Percentiles rank a stretch among this genome's conserved stretches.
Evolutionary conservation across 2,797 vertebrate species (phyloP).

Genomic region (Orestias chungarensis): DNA sequence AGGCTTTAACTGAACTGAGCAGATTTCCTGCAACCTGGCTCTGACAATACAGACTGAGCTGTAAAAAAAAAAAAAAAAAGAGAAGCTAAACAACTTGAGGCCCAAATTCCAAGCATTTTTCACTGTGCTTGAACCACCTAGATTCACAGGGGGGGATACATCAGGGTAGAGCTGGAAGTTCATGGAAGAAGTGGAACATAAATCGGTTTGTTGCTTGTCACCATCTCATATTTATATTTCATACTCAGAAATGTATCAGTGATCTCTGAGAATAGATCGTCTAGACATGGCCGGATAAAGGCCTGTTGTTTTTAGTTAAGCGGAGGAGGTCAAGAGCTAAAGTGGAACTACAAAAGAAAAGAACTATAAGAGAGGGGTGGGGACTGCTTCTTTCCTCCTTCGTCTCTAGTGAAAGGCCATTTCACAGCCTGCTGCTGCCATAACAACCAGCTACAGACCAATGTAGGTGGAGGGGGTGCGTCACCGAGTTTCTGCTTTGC

Average conservation of each 20-base stretch:
- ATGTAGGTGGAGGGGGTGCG: slow-evolving; percentile 59
- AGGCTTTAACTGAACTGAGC: background rate
- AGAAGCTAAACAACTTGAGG: slow-evolving; percentile 75
- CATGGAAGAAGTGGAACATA: slow-evolving; percentile 50
- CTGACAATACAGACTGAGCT: slow-evolving; percentile 56
- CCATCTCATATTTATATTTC: slow-evolving; percentile 19
- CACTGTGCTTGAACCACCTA: slow-evolving; percentile 72
- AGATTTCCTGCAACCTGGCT: slow-evolving; percentile 30
- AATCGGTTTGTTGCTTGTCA: slow-evolving; percentile 53
- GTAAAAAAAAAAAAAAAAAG: slow-evolving; percentile 66
- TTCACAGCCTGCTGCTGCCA: slow-evolving; percentile 79
- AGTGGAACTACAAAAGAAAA: slow-evolving; percentile 68
- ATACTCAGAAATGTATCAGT: slow-evolving; percentile 22
- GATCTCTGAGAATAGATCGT: slow-evolving; percentile 30
- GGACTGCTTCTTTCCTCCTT: slow-evolving; percentile 47
- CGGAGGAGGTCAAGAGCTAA: slow-evolving; percentile 69
- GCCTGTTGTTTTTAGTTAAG: slow-evolving; percentile 39
- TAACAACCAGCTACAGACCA: slow-evolving; percentile 74
- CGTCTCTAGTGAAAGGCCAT: slow-evolving; percentile 74
- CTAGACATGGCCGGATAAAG: slow-evolving; percentile 27
- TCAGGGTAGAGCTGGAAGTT: slow-evolving; percentile 61
- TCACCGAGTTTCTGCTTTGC: slow-evolving; percentile 74
- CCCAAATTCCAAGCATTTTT: slow-evolving; percentile 82
- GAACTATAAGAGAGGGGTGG: slow-evolving; percentile 56
- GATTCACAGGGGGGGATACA: slow-evolving; percentile 65